These are phyloP conservation scores for Emydoidea blandingii DNA, from an alignment of 2,797 vertebrate genomes.

Conservation along the genomic window DNA sequence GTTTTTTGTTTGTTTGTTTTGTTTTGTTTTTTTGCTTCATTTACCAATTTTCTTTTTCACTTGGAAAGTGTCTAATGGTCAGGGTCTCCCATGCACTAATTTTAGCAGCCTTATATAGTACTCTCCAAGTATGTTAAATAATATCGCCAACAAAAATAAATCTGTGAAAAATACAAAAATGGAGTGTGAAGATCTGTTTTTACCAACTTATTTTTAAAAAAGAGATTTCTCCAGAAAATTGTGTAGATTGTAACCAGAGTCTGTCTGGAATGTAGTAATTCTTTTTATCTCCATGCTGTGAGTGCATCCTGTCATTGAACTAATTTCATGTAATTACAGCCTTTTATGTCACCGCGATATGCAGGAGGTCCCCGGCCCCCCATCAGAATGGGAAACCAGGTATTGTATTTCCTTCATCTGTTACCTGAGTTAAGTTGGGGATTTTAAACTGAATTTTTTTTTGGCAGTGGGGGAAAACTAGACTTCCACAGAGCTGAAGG, in stretches of 20 bases:
- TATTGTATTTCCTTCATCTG: constrained; percentile 74
- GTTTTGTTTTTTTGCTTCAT: not conserved
- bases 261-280: constrained; percentile 53
- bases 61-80: constrained; percentile 46
- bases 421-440: fast-evolving
- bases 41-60: constrained; percentile 38
- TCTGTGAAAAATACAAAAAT: constrained; percentile 39
- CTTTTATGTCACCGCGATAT: constrained; percentile 98
- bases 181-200: not conserved
- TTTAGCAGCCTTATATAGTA: constrained; percentile 64
- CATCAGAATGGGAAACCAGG: constrained; percentile 98
- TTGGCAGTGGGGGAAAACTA: not conserved
- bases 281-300: constrained; percentile 73
- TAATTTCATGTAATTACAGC: constrained; percentile 86
- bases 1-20: not conserved
- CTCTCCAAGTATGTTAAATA: constrained; percentile 25
- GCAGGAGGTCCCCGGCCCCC: constrained; percentile 97
- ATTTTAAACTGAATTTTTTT: not conserved
- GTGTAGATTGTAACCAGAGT: constrained; percentile 44
- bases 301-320: constrained; percentile 73
- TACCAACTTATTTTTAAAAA: constrained; percentile 7
- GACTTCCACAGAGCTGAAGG: not conserved
- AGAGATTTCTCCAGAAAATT: constrained; percentile 47
- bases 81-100: constrained; percentile 67
- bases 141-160: constrained; percentile 43